Base-by-base conservation (phyloP, 2,888 invertebrate species). In the Xanthia icteritia region DNA sequence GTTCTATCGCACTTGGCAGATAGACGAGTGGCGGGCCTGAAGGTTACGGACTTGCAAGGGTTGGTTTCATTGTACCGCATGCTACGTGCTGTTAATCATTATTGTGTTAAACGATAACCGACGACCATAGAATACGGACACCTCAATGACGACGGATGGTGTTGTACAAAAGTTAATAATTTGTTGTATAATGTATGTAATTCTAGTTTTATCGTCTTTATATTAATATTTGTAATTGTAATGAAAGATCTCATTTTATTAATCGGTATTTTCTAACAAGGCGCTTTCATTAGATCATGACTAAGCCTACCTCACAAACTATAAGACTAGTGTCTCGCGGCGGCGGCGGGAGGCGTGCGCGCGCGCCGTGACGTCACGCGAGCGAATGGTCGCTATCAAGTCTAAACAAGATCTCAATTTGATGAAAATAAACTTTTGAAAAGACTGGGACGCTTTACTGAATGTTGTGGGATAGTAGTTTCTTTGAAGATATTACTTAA, bases 231-330 rank as follows among this genome's bases (percentile, higher is more conserved):
- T 94, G 95, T 96, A 96, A 96, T 95, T 96, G 94, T 96, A 96
- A 96, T 96, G 96, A 96, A 96, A 96, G 96, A 96, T 96, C 96
- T 96, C 96, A 96, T 96, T 96, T 96, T 96, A 96, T 96, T 96
- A 96, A 96, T 96, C 96, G 96, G 96, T 96, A 96, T 96, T 96
- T 96, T 96, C 94, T 96, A 96, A 96, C 96, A 96, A 96, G 96
- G 96, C 96, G 96, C 96, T 96, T 95, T 96, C 96, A 96, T 96
- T 96, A 95, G 94, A 96, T 96, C 96, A 96, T 96, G 96, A 96
- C 96, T 96, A 95, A 94, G 96, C 96, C 96, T 96, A 96, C 96
- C 96, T 96, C 96, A 96, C 96, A 96, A 95, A 94, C 94, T 94
- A 93, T 93, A 93, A 92, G 96, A 94, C 95, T 93, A 91, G 92